phyloP scores from a whole-genome alignment of 1,140 invertebrate genomes.

The Drosophila kikkawai region DNA sequence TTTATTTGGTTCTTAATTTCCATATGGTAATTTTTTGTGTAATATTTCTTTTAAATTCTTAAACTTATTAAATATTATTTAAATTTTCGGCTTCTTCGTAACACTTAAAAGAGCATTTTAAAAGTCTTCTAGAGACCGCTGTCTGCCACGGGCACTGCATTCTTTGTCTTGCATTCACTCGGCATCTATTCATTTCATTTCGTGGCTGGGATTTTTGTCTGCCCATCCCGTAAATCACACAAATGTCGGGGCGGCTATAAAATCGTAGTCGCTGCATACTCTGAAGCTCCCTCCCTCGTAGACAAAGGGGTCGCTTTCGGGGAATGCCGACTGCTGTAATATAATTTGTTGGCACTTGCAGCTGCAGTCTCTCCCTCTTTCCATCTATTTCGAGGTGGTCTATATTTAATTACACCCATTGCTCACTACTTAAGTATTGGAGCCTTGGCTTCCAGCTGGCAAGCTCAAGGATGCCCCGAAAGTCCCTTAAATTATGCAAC shows the following conservation, averaged over 20 bases:
- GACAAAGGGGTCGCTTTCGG: not conserved
- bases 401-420: slow-evolving; percentile 65
- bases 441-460: not conserved
- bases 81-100: not conserved
- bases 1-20: not conserved
- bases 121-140: not conserved
- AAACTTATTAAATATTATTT: not conserved
- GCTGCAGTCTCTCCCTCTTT: slow-evolving; percentile 39
- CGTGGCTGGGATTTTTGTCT: slow-evolving; percentile 49
- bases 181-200: slow-evolving; percentile 44
- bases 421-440: slow-evolving; percentile 4
- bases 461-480: slow-evolving; percentile 2
- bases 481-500: slow-evolving; percentile 73
- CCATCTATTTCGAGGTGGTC: slow-evolving; percentile 5
- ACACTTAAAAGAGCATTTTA: not conserved
- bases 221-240: slow-evolving; percentile 69
- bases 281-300: slow-evolving; percentile 45
- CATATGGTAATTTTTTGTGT: not conserved
- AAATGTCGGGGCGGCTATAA: slow-evolving; percentile 67
- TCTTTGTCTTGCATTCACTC: slow-evolving; percentile 18
- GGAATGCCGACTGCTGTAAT: slow-evolving; percentile 12
- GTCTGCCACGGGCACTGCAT: slow-evolving; percentile 3
- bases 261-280: slow-evolving; percentile 61
- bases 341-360: slow-evolving; percentile 66
- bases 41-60: not conserved